Evolutionary conservation across 2,113 vertebrate species (phyloP).

Genomic region (Albula glossodonta): DNA sequence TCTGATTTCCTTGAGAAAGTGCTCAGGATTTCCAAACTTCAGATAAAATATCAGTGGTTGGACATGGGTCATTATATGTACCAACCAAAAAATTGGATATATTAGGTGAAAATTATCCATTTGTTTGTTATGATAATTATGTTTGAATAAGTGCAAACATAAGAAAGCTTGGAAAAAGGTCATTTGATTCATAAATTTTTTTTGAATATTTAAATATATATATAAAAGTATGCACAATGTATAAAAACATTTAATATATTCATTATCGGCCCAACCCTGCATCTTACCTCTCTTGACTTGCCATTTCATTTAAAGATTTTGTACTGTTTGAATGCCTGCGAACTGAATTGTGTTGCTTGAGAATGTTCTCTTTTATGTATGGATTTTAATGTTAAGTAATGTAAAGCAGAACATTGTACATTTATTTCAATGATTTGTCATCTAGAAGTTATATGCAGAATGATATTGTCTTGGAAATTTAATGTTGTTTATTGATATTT

Average conservation of each 20-base stretch:
- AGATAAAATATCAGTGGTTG: no score
- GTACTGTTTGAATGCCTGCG: constrained; percentile 33
- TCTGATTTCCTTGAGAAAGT: no score
- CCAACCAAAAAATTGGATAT: no score
- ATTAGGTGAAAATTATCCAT: no score
- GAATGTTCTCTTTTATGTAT: constrained; percentile 23
- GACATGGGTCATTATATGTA: no score
- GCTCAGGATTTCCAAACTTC: no score
- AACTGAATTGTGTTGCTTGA: constrained; percentile 41
- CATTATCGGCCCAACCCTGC: neutral
- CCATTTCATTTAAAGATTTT: constrained; percentile 43
- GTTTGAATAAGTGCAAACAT: no score
- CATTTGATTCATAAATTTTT: no score
- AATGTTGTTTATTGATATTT: neutral
- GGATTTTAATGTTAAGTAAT: neutral
- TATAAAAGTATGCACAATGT: no score
- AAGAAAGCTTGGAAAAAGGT: no score
- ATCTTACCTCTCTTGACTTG: constrained; percentile 48
- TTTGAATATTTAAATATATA: no score
- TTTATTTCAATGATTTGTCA: neutral
- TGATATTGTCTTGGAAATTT: neutral
- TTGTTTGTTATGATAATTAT: no score
- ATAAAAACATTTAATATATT: neutral
- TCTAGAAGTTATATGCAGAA: neutral
- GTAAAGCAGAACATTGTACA: neutral